Evolutionary conservation across 2,113 vertebrate genomes (phyloP).

Genomic region (Albula goreensis): DNA sequence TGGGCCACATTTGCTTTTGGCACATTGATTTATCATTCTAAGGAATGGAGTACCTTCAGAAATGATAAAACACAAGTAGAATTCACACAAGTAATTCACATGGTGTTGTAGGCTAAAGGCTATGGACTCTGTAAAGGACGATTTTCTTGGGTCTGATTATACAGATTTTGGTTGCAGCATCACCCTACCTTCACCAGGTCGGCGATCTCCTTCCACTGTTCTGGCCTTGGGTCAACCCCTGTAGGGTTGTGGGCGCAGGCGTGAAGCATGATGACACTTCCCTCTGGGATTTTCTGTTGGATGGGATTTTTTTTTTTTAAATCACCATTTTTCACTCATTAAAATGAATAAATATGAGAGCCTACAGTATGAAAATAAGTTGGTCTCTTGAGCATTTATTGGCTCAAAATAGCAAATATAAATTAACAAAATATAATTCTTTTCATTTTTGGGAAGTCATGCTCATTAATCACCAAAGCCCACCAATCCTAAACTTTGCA

Average conservation of each 20-base stretch:
- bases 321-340: not conserved
- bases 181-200: constrained; percentile 79
- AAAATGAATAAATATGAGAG: not conserved
- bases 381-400: too few relatives aligned
- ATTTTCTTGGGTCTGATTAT: not conserved
- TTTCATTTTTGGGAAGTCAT: too few relatives aligned
- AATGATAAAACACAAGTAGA: not conserved
- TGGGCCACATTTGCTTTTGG: not conserved
- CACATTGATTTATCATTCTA: not conserved
- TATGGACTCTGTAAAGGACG: too few relatives aligned
- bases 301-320: not conserved
- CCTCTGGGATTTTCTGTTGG: constrained; percentile 90
- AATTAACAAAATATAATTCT: too few relatives aligned
- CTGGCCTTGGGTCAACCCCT: constrained; percentile 87
- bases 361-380: too few relatives aligned
- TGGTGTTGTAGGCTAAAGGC: too few relatives aligned
- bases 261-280: constrained; percentile 88
- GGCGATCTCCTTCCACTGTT: constrained; percentile 94
- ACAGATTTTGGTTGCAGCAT: not conserved
- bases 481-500: too few relatives aligned
- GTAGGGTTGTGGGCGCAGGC: constrained; percentile 98
- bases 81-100: not conserved
- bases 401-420: too few relatives aligned
- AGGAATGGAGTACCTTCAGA: not conserved
- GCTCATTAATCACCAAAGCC: too few relatives aligned